These are phyloP conservation scores for Panurus biarmicus DNA, from an alignment of 2,113 vertebrate genomes.

Conservation along the genomic window DNA sequence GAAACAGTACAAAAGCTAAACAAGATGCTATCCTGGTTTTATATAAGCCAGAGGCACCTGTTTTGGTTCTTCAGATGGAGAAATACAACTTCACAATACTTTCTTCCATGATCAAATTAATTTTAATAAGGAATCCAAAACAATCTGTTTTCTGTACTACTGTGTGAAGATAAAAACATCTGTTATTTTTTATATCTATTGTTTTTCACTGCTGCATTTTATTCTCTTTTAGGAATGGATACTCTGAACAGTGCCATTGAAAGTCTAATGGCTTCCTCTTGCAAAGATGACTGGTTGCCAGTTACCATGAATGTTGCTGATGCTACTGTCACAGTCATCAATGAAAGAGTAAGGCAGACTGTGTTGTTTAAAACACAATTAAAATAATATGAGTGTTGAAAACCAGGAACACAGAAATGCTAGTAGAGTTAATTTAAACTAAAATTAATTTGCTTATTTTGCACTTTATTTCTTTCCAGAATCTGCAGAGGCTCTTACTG, in stretches of 20 bases:
- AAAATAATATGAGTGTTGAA: background rate
- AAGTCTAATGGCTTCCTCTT: constrained; percentile 79
- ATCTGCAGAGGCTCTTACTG: background rate
- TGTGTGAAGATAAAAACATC: background rate
- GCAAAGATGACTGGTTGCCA: constrained; percentile 87
- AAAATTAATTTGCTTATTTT: background rate
- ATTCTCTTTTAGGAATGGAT: constrained; percentile 84
- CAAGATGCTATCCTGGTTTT: background rate
- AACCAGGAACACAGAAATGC: background rate
- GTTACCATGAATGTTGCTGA: constrained; percentile 94
- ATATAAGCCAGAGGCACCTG: background rate
- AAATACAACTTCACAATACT: background rate
- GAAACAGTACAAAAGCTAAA: background rate
- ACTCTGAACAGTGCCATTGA: constrained; percentile 93
- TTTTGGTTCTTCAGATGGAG: background rate
- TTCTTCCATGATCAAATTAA: background rate
- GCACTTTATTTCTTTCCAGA: background rate
- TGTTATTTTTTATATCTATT: background rate
- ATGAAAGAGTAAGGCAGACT: constrained; percentile 77
- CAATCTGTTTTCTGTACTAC: background rate
- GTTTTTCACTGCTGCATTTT: background rate
- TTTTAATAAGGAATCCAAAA: background rate
- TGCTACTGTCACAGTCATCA: constrained; percentile 92
- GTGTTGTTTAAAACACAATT: background rate
- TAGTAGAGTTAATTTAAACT: background rate